Evolutionary conservation across 2,113 vertebrate genomes (phyloP), one percentile per base, ranked within the genome.

Genomic region (Rattus rattus): DNA sequence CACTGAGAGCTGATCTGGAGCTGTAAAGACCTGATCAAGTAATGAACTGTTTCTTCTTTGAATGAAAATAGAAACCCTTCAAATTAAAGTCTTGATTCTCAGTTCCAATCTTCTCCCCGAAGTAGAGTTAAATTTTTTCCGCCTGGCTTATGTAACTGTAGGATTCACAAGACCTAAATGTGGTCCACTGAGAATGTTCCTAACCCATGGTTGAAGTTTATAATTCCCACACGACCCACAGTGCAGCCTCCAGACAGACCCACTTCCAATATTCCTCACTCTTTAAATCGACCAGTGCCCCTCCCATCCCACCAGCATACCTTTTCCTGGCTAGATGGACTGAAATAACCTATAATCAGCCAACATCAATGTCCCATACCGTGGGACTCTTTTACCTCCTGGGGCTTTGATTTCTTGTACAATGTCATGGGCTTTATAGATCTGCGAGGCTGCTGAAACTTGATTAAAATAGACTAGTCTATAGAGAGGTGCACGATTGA

Each of bases 21-120:
- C 70, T 94, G 88, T 84, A 85, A 86, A 80, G 87, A 90, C 70
- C 73, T 94, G 94, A 94, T 97, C 96, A 98, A 98, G 98, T 87
- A 92, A 88, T 83, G 75, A 89, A 87, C 56, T 91, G 43, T 93
- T 59, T 26, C 75, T 88, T 96, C 76, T 84, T 43, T 5, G 20
- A 73, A 85, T 90, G 94, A 96, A 97, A 96, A 96, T 39, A 94
- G 81, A 96, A 95, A 54, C 56, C 26, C 47, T 47, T 16, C 28
- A 90, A 79, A 97, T 96, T 92, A 97, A 96, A 91, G 75, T 95
- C 70, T 85, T 63, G 28, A 90, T 36, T 91, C 47, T 69, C 63
- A 63, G n/a, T 69, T 94, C 36, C 84, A 70, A 87, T 93, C 92
- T 94, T 54, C 30, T 91, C 75, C 49, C n/a, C 70, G 67, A n/a